Evolutionary conservation across 2,888 invertebrate genomes (phyloP).

Genomic region (Mesorhabditis spiculigera): DNA sequence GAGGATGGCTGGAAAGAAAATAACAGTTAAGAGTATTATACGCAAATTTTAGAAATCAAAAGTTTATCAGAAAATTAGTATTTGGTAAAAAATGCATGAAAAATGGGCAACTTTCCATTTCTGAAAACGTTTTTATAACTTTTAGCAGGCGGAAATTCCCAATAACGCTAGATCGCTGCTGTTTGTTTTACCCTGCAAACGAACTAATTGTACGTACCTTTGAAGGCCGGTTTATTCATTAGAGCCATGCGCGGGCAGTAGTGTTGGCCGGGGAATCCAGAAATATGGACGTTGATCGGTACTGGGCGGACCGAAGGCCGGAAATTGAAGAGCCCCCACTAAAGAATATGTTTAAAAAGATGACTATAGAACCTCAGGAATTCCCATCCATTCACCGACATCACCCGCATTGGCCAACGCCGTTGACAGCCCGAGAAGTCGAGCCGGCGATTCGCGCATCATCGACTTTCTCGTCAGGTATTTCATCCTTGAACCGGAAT

Average conservation of each 20-base stretch:
- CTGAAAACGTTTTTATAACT: not conserved
- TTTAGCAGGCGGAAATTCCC: too few relatives aligned
- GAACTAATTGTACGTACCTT: conserved; percentile 63
- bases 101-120: not conserved
- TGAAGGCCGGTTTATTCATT: conserved; percentile 97
- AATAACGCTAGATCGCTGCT: not conserved
- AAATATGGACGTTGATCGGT: conserved; percentile 86
- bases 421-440: conserved; percentile 91
- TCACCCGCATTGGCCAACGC: conserved; percentile 95
- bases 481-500: conserved; percentile 34
- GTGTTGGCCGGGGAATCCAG: conserved; percentile 93
- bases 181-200: not conserved
- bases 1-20: conserved; percentile 69
- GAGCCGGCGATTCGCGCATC: conserved; percentile 65
- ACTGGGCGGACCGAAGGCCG: conserved; percentile 95
- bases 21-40: not conserved
- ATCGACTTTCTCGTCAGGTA: conserved; percentile 42
- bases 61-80: not conserved
- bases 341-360: conserved; percentile 18
- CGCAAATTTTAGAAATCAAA: not conserved
- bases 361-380: conserved; percentile 60
- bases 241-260: conserved; percentile 99
- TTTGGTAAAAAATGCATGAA: not conserved
- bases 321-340: conserved; percentile 92
- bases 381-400: conserved; percentile 91